phyloP scores from a whole-genome alignment of 2,888 invertebrate genomes.

The Rhagium mordax region DNA sequence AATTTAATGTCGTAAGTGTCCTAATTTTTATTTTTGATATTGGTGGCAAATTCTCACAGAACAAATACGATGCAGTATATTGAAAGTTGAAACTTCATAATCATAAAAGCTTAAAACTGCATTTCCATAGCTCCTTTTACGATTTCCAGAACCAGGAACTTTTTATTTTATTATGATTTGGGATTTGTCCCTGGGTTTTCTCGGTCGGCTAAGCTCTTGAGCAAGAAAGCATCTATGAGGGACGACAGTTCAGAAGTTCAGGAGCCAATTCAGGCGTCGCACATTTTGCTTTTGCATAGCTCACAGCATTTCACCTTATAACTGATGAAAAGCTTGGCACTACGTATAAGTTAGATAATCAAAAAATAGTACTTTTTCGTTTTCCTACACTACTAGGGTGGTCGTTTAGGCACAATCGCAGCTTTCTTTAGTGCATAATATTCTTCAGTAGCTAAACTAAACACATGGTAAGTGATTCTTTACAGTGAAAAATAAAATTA shows the following conservation, averaged over 20 bases:
- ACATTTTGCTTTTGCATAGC: slow-evolving; percentile 31
- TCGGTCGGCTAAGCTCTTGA: slow-evolving; percentile 40
- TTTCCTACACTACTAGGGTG: neutral
- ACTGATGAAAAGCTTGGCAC: slow-evolving; percentile 37
- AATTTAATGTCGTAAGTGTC: neutral
- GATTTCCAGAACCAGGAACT: slow-evolving; percentile 30
- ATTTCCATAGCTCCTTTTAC: slow-evolving; percentile 43
- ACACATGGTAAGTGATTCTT: neutral
- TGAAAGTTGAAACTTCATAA: neutral
- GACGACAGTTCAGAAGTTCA: slow-evolving; percentile 43
- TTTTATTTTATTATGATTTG: slow-evolving; percentile 42
- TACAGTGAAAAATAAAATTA: neutral
- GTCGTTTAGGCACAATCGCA: neutral
- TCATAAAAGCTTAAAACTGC: slow-evolving; percentile 28
- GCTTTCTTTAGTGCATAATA: neutral
- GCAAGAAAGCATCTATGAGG: slow-evolving; percentile 39
- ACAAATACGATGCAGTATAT: neutral
- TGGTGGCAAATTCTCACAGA: neutral
- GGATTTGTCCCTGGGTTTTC: slow-evolving; percentile 35
- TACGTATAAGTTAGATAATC: slow-evolving; percentile 16
- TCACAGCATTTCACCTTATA: slow-evolving; percentile 38
- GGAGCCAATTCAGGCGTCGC: slow-evolving; percentile 45
- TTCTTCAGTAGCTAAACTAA: neutral
- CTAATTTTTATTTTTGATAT: neutral
- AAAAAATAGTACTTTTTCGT: slow-evolving; percentile 4